Percentiles rank a stretch among this genome's conserved stretches.
phyloP scores from a whole-genome alignment of 2,888 invertebrate genomes.

The Caenorhabditis doughertyi region DNA sequence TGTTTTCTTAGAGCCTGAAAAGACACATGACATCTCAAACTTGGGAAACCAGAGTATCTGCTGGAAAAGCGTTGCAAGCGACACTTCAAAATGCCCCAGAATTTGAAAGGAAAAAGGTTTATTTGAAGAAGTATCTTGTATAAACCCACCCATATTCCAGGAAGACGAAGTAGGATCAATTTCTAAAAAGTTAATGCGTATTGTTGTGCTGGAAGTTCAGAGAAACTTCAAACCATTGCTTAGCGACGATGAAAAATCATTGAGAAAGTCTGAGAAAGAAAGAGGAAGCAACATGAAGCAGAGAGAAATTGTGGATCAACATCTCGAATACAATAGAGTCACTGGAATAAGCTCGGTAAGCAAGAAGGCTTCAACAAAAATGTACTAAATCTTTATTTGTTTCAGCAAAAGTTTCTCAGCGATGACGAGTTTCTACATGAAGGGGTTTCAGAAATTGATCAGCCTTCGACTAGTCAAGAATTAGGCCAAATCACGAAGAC shows the following conservation, averaged over 20 bases:
- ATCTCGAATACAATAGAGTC: constrained; percentile 71
- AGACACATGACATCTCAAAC: constrained; percentile 66
- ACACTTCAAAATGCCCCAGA: constrained; percentile 60
- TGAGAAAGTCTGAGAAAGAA: constrained; percentile 22
- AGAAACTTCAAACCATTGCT: constrained; percentile 60
- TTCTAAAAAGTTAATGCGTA: constrained; percentile 35
- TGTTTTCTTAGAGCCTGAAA: constrained; percentile 63
- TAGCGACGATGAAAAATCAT: constrained; percentile 33
- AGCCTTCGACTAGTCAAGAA: constrained; percentile 33
- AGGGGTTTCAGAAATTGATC: constrained; percentile 9
- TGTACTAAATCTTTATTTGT: background rate
- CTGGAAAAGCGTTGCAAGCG: constrained; percentile 75
- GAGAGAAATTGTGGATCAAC: constrained; percentile 76
- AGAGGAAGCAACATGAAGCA: constrained; percentile 61
- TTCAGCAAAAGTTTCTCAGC: constrained; percentile 58
- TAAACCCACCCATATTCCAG: background rate
- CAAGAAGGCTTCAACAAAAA: background rate
- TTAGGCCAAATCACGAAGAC: constrained; percentile 42
- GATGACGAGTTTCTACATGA: constrained; percentile 49
- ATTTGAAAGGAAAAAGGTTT: constrained; percentile 25
- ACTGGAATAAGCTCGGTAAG: constrained; percentile 67
- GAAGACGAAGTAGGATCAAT: constrained; percentile 1
- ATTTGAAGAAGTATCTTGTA: background rate
- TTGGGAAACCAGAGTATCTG: constrained; percentile 79
- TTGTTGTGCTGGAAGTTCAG: constrained; percentile 62